Conservation (phyloP, 2,113 vertebrate species). For the Uria lomvia region DNA sequence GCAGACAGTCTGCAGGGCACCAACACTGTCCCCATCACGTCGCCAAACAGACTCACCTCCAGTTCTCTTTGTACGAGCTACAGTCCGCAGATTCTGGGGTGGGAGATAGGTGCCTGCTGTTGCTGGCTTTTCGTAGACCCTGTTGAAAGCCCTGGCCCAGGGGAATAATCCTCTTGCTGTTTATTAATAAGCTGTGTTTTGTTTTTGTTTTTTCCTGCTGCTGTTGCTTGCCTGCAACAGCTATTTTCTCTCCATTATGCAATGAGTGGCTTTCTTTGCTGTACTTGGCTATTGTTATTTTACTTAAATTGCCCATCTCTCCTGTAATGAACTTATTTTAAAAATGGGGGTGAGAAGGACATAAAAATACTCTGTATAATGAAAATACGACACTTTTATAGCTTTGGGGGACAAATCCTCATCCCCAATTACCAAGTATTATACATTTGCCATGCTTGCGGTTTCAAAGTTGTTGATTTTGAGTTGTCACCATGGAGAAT, state of each 20-base stretch:
- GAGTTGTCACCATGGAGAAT: slow-evolving; percentile 43
- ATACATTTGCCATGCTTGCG: background rate
- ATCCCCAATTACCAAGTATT: background rate
- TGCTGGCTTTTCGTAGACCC: background rate
- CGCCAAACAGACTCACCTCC: background rate
- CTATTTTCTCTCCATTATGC: background rate
- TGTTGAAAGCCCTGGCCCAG: background rate
- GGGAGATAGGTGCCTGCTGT: background rate
- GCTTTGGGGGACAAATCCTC: background rate
- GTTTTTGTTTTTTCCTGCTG: background rate
- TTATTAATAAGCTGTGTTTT: background rate
- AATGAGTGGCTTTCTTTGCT: background rate
- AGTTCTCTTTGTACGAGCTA: background rate
- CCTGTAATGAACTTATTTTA: background rate
- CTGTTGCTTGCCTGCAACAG: background rate
- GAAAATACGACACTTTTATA: background rate
- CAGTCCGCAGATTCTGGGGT: background rate
- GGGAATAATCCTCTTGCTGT: background rate
- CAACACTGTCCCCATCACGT: background rate
- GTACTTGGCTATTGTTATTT: background rate
- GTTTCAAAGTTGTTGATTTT: background rate
- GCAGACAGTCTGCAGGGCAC: background rate
- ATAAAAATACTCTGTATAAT: background rate
- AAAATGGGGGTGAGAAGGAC: background rate
- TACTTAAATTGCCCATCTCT: background rate